These are phyloP conservation scores for Cliona cf. orientalis DNA, from an alignment of 37 sponge, comb jelly and placozoan genomes.

Conservation along the genomic window DNA sequence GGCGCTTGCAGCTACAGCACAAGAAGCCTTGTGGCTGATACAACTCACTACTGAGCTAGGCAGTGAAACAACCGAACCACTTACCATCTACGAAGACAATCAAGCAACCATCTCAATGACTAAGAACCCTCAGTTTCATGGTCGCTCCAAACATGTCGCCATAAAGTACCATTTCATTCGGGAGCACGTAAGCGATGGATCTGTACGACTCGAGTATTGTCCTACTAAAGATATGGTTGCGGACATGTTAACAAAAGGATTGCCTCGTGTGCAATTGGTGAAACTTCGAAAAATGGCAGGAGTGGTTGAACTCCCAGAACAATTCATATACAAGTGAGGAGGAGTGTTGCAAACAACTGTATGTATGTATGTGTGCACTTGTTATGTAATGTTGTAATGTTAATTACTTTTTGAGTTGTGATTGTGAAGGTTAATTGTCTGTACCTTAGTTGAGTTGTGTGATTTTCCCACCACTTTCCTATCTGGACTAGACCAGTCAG, in stretches of 20 bases:
- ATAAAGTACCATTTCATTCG: conserved; percentile 57
- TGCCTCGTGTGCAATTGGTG: no score
- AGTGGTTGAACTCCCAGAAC: not conserved
- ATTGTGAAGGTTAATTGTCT: no score
- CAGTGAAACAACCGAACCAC: not conserved
- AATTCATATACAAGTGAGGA: conserved; percentile 37
- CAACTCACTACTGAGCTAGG: conserved; percentile 32
- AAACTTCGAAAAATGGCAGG: no score
- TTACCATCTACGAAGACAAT: conserved; percentile 41
- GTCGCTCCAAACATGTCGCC: conserved; percentile 44
- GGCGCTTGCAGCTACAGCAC: conserved; percentile 27
- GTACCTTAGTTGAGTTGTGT: no score
- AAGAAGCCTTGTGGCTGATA: conserved; percentile 41
- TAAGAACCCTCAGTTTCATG: conserved; percentile 55
- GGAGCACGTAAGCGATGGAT: conserved; percentile 31
- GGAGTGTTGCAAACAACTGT: no score
- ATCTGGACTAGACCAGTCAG: no score
- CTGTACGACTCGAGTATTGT: conserved; percentile 48
- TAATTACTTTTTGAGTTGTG: no score
- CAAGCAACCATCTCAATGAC: conserved; percentile 35
- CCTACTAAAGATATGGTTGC: conserved; percentile 57
- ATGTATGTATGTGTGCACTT: no score
- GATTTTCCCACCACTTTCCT: no score
- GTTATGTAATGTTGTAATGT: no score
- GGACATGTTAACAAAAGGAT: conserved; percentile 60